These are phyloP conservation scores for Poecile montanus DNA, from an alignment of 2,797 vertebrate species.

Conservation along the genomic window DNA sequence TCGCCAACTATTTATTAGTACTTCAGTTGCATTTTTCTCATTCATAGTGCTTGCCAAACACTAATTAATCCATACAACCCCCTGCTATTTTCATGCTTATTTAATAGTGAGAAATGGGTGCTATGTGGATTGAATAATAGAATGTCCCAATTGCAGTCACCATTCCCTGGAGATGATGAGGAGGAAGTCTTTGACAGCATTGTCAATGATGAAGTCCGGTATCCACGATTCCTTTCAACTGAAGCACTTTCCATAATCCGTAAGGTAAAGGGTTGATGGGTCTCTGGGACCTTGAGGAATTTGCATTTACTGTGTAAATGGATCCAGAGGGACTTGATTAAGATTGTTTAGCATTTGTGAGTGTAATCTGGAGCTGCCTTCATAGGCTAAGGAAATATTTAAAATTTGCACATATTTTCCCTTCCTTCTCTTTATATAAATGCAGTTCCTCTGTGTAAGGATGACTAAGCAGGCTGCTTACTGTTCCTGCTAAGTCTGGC, in stretches of 20 bases:
- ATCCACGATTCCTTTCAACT: slow-evolving; percentile 85
- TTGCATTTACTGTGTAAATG: neutral
- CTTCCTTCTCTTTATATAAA: neutral
- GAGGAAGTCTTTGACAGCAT: slow-evolving; percentile 98
- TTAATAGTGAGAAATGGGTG: neutral
- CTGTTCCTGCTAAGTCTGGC: neutral
- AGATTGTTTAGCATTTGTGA: neutral
- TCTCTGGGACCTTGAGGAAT: neutral
- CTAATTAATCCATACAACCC: neutral
- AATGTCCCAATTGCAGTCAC: slow-evolving; percentile 78
- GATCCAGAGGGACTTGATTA: neutral
- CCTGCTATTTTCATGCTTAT: neutral
- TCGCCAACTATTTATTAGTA: neutral
- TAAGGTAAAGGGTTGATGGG: slow-evolving; percentile 79
- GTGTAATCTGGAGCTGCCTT: neutral
- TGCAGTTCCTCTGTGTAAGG: neutral
- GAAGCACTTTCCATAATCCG: slow-evolving; percentile 85
- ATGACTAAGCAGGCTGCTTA: slow-evolving; percentile 30
- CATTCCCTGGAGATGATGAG: slow-evolving; percentile 94
- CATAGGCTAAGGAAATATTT: neutral
- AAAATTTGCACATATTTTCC: neutral
- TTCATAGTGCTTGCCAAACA: neutral
- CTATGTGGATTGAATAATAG: neutral
- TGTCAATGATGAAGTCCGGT: slow-evolving; percentile 88
- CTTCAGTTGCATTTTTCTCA: neutral